A percentile compares a stretch with the other conserved stretches of the same genome.
Evolutionary conservation across 2,888 invertebrate genomes (phyloP).

Genomic region (Drosophila parthenogenetica): DNA sequence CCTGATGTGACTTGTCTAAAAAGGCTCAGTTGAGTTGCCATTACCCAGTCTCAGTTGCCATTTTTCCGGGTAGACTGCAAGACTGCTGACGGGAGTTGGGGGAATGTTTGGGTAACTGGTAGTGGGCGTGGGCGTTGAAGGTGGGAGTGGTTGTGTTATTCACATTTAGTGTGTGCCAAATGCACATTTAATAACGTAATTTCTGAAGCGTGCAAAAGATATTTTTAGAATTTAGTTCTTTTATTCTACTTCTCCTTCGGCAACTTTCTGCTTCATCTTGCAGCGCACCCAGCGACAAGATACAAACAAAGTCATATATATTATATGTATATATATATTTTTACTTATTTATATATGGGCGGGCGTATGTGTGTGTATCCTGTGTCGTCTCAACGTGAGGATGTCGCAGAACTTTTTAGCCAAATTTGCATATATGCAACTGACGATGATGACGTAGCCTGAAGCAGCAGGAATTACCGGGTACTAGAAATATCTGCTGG

Average conservation of each 20-base stretch:
- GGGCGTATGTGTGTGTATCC: slow-evolving; percentile 9
- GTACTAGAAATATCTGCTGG: slow-evolving; percentile 58
- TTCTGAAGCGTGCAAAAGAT: slow-evolving; percentile 79
- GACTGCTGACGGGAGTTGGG: neutral
- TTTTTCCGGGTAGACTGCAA: slow-evolving; percentile 20
- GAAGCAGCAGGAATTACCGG: slow-evolving; percentile 46
- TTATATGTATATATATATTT: neutral
- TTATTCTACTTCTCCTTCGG: slow-evolving; percentile 49
- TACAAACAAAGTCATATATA: slow-evolving; percentile 44
- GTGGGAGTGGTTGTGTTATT: slow-evolving; percentile 40
- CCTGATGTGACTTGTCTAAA: slow-evolving; percentile 61
- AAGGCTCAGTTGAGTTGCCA: slow-evolving; percentile 56
- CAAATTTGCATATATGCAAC: slow-evolving; percentile 79
- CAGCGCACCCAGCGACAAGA: slow-evolving; percentile 26
- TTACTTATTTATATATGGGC: neutral
- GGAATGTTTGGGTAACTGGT: neutral
- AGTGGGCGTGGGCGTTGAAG: neutral
- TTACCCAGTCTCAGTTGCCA: slow-evolving; percentile 36
- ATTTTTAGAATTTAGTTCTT: slow-evolving; percentile 75
- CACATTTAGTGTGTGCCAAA: slow-evolving; percentile 78
- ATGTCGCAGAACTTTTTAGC: slow-evolving; percentile 71
- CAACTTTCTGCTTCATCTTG: slow-evolving; percentile 74
- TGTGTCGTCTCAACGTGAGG: slow-evolving; percentile 40
- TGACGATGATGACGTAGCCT: slow-evolving; percentile 69
- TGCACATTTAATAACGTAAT: slow-evolving; percentile 82